Evolutionary conservation across 2,113 vertebrate species (phyloP).

Genomic region (Chloroceryle aenea): DNA sequence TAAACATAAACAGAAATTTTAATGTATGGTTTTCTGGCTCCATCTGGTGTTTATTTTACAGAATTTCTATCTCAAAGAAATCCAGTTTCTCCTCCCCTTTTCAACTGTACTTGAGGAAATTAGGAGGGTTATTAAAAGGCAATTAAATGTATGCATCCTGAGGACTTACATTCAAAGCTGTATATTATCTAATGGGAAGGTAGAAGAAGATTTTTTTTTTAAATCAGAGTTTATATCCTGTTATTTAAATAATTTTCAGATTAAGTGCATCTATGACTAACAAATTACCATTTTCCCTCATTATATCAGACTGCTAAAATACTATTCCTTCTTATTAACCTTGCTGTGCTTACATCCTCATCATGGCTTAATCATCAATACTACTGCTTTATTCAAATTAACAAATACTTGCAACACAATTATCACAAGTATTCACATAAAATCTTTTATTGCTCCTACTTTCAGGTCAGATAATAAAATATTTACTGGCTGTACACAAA

Average conservation of each 20-base stretch:
- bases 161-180: not conserved
- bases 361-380: not conserved
- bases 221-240: not conserved
- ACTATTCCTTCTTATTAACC: not conserved
- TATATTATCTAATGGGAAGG: not conserved
- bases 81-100: not conserved
- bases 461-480: not conserved
- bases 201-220: not conserved
- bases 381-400: not conserved
- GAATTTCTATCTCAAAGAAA: not conserved
- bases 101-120: not conserved
- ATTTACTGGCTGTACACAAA: not conserved
- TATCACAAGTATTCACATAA: not conserved
- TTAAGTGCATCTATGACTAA: not conserved
- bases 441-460: not conserved
- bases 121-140: not conserved
- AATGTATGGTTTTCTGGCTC: constrained; percentile 8
- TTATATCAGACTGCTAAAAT: not conserved
- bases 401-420: not conserved
- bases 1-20: not conserved
- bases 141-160: not conserved
- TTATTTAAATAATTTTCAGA: not conserved
- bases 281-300: rapidly evolving
- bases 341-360: not conserved
- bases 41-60: constrained; percentile 42